These are phyloP conservation scores for Accipiter badius DNA, from an alignment of 2,797 vertebrate species.

Conservation along the genomic window DNA sequence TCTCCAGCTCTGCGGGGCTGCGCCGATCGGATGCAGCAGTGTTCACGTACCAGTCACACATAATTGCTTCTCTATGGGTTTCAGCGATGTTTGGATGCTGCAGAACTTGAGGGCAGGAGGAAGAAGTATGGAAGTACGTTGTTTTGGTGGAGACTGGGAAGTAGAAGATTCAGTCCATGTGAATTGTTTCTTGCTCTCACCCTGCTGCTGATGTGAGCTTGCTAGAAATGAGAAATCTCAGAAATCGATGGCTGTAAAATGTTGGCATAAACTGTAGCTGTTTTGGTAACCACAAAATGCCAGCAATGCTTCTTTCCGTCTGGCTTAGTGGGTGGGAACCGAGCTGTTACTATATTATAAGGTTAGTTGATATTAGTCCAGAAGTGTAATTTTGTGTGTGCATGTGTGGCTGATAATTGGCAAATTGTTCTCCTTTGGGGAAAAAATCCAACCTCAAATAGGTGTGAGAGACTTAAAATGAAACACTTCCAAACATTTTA, in stretches of 20 bases:
- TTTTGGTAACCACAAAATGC: neutral
- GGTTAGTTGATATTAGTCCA: neutral
- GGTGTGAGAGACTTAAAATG: neutral
- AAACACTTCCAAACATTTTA: neutral
- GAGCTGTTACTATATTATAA: neutral
- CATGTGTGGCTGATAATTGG: neutral
- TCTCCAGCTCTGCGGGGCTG: neutral
- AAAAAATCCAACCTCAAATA: neutral
- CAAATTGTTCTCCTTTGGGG: neutral
- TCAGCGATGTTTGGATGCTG: neutral
- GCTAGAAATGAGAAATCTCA: slow-evolving; percentile 12
- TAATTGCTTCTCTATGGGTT: neutral
- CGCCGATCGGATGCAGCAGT: neutral
- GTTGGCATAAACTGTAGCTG: neutral
- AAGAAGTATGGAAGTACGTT: neutral
- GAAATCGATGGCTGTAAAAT: neutral
- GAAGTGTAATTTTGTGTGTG: neutral
- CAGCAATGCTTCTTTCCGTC: neutral
- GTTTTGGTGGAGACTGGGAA: neutral
- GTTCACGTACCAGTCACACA: fast-evolving
- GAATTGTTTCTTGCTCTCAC: slow-evolving; percentile 16
- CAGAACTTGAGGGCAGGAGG: neutral
- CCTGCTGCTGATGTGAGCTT: slow-evolving; percentile 44
- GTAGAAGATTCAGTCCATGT: neutral
- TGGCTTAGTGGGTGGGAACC: neutral